A percentile compares a stretch with the other conserved stretches of the same genome.
Conservation (phyloP, 1,140 invertebrate species). For the Aplysia californica region DNA sequence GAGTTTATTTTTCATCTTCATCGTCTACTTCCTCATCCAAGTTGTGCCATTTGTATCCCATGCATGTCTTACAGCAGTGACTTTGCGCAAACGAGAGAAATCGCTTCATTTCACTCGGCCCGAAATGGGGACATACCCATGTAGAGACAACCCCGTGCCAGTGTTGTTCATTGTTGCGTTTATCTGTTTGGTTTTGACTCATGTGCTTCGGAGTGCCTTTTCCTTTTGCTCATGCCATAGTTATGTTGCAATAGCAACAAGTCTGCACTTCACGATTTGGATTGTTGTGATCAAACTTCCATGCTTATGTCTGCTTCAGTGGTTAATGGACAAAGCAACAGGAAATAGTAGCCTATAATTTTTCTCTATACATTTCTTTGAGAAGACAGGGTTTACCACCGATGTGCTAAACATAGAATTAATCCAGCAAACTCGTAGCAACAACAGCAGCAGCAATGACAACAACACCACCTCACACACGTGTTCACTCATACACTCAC, state of each 20-base stretch:
- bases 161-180: not conserved
- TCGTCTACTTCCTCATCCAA: not conserved
- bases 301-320: not conserved
- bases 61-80: not conserved
- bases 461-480: not conserved
- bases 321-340: not conserved
- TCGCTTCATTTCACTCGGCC: not conserved
- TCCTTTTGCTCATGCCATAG: conserved; percentile 4
- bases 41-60: not conserved
- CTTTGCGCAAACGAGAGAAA: not conserved
- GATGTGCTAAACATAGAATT: too few species aligned
- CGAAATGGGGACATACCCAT: not conserved
- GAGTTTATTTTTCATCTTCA: not conserved
- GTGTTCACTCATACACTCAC: not conserved
- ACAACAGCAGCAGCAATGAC: too few species aligned
- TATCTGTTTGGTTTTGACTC: not conserved
- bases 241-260: not conserved
- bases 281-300: conserved; percentile 4
- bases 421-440: too few species aligned
- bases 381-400: too few species aligned
- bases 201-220: not conserved
- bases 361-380: too few species aligned
- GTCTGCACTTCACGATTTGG: conserved; percentile 4
- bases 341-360: not conserved
- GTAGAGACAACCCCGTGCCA: not conserved